Evolutionary conservation across 2,888 invertebrate species (phyloP), one percentile per base, ranked within the genome.

Genomic region (Drosophila colorata): DNA sequence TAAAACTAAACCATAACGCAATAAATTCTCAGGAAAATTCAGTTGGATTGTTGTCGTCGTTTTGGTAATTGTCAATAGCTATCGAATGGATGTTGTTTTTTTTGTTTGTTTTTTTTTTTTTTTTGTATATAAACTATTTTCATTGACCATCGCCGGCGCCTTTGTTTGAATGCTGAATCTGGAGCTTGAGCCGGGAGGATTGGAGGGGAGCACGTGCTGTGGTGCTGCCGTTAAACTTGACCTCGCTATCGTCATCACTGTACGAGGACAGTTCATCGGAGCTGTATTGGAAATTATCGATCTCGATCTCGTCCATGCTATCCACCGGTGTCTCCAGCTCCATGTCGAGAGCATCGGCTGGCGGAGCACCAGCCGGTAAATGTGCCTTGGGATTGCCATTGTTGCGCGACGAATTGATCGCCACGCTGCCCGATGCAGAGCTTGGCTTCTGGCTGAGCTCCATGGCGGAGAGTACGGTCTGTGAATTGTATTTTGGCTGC

Each of bases 181-280:
- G 4, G 4, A 25, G 40, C 28, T 49, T 67, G 7, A 14, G 7
- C 11, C 48, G 28, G 4, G 52, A 35, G 11, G 60, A 25, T 9
- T 48, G 53, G 0, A 57, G 13, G 0, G 79, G 59, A 0, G 53
- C 51, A 3, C 88, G 84, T 3, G 80, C 55, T 16, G 87, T 87
- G 41, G 40, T 38, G 20, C 38, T 53, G n/a, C 74, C 85, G 0
- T 9, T 41, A 0, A 55, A 78, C 5, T 76, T 74, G 0, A 51
- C n/a, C 3, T 79, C 69, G 20, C 65, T 65, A 0, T 82, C 81
- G 4, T 49, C 63, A 18, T 83, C 83, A 53, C 87, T 90, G 61
- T 77, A 71, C 0, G 89, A 84, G 2, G 87, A 88, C 64, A 87
- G 59, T 2, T 78, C 87, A 38, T 90, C 91, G 1, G 90, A 90